Conservation (phyloP, 2,113 vertebrate species). For the Pollimyrus isidori region DNA sequence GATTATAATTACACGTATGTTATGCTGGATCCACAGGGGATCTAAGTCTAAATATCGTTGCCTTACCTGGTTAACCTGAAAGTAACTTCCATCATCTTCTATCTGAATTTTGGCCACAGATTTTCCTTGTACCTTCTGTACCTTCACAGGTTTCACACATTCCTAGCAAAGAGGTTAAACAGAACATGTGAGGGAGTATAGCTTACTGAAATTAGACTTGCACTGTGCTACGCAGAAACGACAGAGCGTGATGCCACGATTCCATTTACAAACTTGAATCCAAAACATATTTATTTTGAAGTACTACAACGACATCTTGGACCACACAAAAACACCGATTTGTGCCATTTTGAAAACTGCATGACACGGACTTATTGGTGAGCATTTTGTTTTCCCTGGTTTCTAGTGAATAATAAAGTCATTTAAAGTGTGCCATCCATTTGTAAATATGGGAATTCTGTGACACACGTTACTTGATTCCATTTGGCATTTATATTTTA, state of each 20-base stretch:
- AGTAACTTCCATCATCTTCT: constrained; percentile 84
- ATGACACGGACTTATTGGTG: neutral
- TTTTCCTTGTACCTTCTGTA: constrained; percentile 72
- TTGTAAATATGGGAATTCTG: neutral
- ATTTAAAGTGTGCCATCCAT: neutral
- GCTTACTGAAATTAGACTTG: neutral
- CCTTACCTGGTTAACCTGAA: constrained; percentile 75
- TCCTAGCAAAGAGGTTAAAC: constrained; percentile 54
- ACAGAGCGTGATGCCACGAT: neutral
- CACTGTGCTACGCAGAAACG: neutral
- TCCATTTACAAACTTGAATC: neutral
- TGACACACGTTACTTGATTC: neutral
- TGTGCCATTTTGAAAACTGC: neutral
- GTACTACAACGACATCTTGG: neutral
- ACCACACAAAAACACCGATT: neutral
- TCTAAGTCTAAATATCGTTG: neutral
- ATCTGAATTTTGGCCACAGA: constrained; percentile 82
- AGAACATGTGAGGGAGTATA: no score
- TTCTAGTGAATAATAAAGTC: neutral
- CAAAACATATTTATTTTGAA: neutral
- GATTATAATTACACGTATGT: neutral
- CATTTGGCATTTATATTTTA: neutral
- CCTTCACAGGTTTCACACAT: constrained; percentile 82
- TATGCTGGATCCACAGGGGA: neutral
- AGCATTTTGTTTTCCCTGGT: neutral